These are phyloP conservation scores for Orchesella flavescens DNA, from an alignment of 2,888 invertebrate species.

Conservation along the genomic window DNA sequence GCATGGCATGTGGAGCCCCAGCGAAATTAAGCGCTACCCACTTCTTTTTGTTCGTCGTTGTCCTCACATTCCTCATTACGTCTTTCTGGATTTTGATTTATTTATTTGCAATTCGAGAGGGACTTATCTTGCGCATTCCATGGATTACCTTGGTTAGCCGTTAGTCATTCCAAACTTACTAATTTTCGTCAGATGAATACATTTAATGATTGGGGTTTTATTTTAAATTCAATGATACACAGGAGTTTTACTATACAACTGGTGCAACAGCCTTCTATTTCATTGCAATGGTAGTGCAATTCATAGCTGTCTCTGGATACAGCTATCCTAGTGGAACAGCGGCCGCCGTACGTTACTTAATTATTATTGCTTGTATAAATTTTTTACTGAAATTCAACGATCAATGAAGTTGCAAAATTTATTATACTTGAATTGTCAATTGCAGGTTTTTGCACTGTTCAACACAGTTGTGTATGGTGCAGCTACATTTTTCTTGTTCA, in stretches of 20 bases:
- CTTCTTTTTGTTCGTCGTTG: conserved; percentile 90
- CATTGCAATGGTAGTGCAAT: conserved; percentile 86
- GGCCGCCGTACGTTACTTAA: conserved; percentile 81
- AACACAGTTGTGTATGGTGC: conserved; percentile 86
- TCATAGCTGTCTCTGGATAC: conserved; percentile 75
- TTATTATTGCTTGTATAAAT: not conserved
- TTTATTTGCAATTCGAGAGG: conserved; percentile 85
- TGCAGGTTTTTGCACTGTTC: conserved; percentile 83
- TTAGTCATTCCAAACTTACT: conserved; percentile 76
- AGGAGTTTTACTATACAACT: conserved; percentile 88
- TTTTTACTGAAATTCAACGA: not conserved
- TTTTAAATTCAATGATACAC: conserved; percentile 73
- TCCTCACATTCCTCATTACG: conserved; percentile 86
- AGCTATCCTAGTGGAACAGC: conserved; percentile 76
- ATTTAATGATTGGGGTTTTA: not conserved
- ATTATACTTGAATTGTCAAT: not conserved
- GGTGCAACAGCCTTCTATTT: conserved; percentile 83
- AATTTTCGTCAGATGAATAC: not conserved
- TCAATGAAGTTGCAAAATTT: no score
- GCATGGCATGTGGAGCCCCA: conserved; percentile 81
- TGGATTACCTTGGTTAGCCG: conserved; percentile 88
- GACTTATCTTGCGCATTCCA: conserved; percentile 85
- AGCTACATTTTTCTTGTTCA: conserved; percentile 83
- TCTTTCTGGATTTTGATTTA: conserved; percentile 87
- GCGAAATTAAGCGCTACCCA: conserved; percentile 79